A percentile compares a stretch with the other conserved stretches of the same genome.
Conservation (phyloP, 2,797 vertebrate species). For the Pipistrellus kuhlii region DNA sequence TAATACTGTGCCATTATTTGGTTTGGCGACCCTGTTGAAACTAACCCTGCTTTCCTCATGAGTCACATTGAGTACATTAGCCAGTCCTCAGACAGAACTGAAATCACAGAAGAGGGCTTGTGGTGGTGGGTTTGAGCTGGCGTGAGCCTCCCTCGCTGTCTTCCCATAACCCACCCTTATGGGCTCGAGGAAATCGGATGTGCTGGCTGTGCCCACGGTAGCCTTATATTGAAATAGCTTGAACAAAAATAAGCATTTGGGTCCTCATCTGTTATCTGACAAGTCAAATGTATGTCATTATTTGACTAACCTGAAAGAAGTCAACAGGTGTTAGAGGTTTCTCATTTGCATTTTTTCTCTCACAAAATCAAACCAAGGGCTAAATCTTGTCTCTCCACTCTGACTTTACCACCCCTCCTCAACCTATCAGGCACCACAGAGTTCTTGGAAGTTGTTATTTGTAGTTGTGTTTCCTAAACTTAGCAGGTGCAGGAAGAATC, state of each 20-base stretch:
- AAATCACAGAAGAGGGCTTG: constrained; percentile 82
- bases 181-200: constrained; percentile 79
- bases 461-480: constrained; percentile 86
- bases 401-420: constrained; percentile 31
- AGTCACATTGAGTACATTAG: constrained; percentile 78
- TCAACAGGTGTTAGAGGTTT: constrained; percentile 91
- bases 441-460: constrained; percentile 94
- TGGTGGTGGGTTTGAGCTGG: constrained; percentile 72
- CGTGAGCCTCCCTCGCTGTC: constrained; percentile 74
- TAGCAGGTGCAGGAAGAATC: constrained; percentile 80
- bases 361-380: constrained; percentile 88
- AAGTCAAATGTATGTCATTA: constrained; percentile 87
- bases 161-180: constrained; percentile 73
- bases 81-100: constrained; percentile 79
- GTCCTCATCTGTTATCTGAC: constrained; percentile 86
- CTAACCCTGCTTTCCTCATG: constrained; percentile 82
- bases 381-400: constrained; percentile 80
- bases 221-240: constrained; percentile 84
- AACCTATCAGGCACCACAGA: constrained; percentile 70
- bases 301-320: constrained; percentile 91
- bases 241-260: constrained; percentile 86
- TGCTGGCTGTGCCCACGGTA: constrained; percentile 78
- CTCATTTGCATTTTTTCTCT: constrained; percentile 93
- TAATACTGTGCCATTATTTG: not conserved
- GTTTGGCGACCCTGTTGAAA: constrained; percentile 57